These are phyloP conservation scores for Apostichopus japonicus DNA, from an alignment of 35 echinoderm and acorn worm species.

Conservation along the genomic window DNA sequence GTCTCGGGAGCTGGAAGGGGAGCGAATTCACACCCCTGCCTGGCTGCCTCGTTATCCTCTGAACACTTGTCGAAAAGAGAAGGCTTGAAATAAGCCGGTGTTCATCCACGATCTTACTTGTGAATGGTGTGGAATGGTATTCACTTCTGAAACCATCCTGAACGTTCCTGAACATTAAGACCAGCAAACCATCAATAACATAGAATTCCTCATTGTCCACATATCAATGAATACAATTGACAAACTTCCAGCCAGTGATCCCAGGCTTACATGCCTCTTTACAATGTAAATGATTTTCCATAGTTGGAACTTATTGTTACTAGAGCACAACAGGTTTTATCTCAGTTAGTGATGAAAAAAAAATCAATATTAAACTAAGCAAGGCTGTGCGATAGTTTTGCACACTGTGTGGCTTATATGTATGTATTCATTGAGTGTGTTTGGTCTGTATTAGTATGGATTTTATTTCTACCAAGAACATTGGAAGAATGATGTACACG, in stretches of 20 bases:
- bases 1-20: no score
- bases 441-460: no score
- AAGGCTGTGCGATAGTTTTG: neutral
- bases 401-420: neutral
- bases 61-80: no score
- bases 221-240: neutral
- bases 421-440: no score
- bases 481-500: no score
- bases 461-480: no score
- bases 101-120: no score
- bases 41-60: no score
- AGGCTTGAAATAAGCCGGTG: no score
- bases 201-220: neutral
- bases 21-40: no score
- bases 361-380: slow-evolving; percentile 2
- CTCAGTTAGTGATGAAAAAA: neutral
- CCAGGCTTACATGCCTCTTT: neutral
- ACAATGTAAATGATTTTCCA: slow-evolving; percentile 37
- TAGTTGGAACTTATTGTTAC: neutral
- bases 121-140: no score
- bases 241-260: neutral
- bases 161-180: neutral
- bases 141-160: neutral
- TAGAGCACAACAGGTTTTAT: slow-evolving; percentile 30
- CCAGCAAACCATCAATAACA: neutral